Conservation (phyloP, 2,113 vertebrate species). For the Ranitomeya variabilis region DNA sequence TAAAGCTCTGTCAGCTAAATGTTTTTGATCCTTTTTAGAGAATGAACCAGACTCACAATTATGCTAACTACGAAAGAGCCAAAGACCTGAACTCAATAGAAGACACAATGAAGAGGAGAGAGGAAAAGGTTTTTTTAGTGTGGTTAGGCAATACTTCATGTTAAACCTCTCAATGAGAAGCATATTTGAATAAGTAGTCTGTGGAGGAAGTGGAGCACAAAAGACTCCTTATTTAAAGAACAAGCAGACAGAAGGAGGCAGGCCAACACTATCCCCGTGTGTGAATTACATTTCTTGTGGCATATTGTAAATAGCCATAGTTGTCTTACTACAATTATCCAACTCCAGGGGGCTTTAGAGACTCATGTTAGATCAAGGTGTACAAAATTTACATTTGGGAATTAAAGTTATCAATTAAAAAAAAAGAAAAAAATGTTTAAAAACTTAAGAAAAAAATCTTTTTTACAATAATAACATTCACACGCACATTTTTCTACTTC, state of each 20-base stretch:
- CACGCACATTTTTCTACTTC: neutral
- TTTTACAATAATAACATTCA: neutral
- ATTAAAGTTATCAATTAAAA: neutral
- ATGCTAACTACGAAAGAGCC: conserved; percentile 18
- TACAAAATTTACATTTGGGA: neutral
- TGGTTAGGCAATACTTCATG: conserved; percentile 26
- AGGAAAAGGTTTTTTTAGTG: conserved; percentile 18
- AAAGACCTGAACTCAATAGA: conserved; percentile 1
- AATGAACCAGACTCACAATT: conserved; percentile 19
- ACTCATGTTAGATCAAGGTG: neutral
- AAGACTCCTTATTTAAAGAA: conserved; percentile 25
- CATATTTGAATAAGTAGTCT: conserved; percentile 25
- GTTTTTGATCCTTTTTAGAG: conserved; percentile 7
- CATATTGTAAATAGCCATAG: conserved; percentile 33
- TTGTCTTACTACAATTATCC: conserved; percentile 22
- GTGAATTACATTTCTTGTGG: conserved; percentile 35
- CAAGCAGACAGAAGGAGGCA: conserved; percentile 29
- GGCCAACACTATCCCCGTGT: conserved; percentile 16
- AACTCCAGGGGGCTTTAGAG: conserved; percentile 6
- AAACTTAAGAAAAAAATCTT: neutral
- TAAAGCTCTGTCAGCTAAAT: conserved; percentile 18
- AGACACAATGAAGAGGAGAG: conserved; percentile 13
- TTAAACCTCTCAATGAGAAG: conserved; percentile 36
- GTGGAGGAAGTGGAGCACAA: conserved; percentile 22
- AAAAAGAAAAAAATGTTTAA: neutral